Conservation (phyloP, 2,797 vertebrate species). For the Smutsia temminckii region DNA sequence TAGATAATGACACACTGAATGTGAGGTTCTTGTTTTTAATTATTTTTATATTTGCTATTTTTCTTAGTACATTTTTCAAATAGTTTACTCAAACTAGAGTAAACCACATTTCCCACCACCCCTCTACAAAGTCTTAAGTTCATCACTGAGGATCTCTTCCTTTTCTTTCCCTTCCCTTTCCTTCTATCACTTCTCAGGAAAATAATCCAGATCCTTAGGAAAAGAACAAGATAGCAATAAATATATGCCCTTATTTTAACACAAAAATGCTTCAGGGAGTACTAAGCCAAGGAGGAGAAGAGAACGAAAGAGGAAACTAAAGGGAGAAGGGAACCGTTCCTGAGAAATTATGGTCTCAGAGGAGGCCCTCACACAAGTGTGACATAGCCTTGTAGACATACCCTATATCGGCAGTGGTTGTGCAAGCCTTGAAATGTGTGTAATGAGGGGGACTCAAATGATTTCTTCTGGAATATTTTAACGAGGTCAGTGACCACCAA, state of each 20-base stretch:
- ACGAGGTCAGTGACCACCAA: background rate
- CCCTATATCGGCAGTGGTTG: background rate
- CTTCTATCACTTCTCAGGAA: background rate
- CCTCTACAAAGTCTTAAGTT: background rate
- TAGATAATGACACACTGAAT: background rate
- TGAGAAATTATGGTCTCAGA: background rate
- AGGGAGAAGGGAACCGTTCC: accelerated
- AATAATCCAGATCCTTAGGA: background rate
- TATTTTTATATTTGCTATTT: background rate
- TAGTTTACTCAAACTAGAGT: background rate
- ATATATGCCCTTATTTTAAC: background rate
- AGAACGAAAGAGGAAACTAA: background rate
- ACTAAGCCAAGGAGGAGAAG: background rate
- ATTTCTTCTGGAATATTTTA: background rate
- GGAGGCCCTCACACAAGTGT: background rate
- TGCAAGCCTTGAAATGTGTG: background rate
- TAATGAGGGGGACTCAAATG: background rate
- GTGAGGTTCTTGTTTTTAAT: background rate
- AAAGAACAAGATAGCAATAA: background rate
- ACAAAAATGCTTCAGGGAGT: background rate
- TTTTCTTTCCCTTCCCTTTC: accelerated
- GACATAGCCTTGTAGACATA: no score
- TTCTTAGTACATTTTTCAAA: background rate
- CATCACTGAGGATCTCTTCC: accelerated
- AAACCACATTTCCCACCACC: background rate